Evolutionary conservation across 2,888 invertebrate species (phyloP), one percentile per base, ranked within the genome.

Genomic region (Chymomyza procnemis): DNA sequence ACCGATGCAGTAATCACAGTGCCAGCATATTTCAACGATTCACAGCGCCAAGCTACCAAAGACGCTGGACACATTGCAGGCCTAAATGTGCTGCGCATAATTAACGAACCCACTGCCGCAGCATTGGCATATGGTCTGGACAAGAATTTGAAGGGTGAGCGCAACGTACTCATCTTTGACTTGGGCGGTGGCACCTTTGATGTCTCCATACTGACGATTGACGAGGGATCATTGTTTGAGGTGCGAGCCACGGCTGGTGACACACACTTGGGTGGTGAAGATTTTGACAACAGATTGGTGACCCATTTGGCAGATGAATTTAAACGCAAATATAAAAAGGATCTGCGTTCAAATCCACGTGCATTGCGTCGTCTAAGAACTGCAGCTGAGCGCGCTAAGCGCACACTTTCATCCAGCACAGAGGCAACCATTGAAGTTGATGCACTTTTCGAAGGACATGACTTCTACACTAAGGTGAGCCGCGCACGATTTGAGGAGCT

Each of bases 201-300:
- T 92, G 97, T 97, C 34, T 97, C 97, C 71, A 96, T 97, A 88
- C 92, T 98, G 82, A 97, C 97, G 78, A 97, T 98, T 89, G 97
- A 97, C 91, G 97, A 98, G 90, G 94, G 97, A 91, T 89, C 89
- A 0, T 93, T 96, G 83, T 98, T 98, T 90, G 97, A 98, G 90
- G 98, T 97, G n/a, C 97, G 97, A 89, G 95, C 97, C 9, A 98
- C 97, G n/a, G 96, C 97, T 71, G 97, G 97, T 72, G 97, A 98
- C 90, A 98, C 97, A 70, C 97, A 97, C 88, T 93, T 97, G 91
- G 97, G 97, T 80, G 97, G 97, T 73, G 97, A 97, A 92, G 97
- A 76, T 64, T 96, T 96, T 80, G 97, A 97, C 68, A 96, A 96
- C 91, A 92, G 96, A 30, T 94, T 97, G 93, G 96, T 97, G 9